Evolutionary conservation across 1,140 invertebrate genomes (phyloP), one percentile per base, ranked within the genome.

Genomic region (Linepithema humile): DNA sequence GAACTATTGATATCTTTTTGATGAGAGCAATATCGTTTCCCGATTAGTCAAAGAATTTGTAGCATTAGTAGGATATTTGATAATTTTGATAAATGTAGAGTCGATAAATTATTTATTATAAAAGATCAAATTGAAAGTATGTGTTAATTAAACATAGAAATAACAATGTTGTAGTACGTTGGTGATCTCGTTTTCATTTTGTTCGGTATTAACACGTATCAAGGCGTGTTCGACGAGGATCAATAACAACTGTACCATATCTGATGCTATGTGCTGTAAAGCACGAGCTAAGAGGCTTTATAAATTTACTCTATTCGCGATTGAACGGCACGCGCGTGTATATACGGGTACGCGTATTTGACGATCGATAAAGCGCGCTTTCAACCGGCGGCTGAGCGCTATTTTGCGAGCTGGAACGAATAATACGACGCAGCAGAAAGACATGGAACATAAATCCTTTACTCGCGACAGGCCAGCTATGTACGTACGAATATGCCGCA

Each of bases 251-350:
- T 26, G 12, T 59, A 15, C 1, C 15, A 26, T 20, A 7, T 48
- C 45, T 43, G 9, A 57, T 59, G 40, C 1, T 15, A 9, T 38
- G 20, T 12, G 6, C 35, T 20, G 15, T 62, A 57, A 73, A 73
- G 17, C 55, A 62, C 23, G 15, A 38, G 20, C 29, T 50, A 77
- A 77, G 59, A 64, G 73, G 75, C 35, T 80, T 69, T 69, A 70
- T 80, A 69, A 80, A 80, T 80, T 55, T 69, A 43, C 7, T 57
- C 38, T 10, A 26, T 43, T 70, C 48, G n/a, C n/a, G 75, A 80
- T 70, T n/a, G 45, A n/a, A 55, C 32, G 26, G 35, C 23, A 20
- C n/a, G 53, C 26, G 40, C 40, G 26, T 48, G 9, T 26, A 35
- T 53, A 78, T 38, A 9, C 60, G 23, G 6, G 57, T 17, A 65